These are phyloP conservation scores for Contarinia nasturtii DNA, from an alignment of 1,140 invertebrate genomes.

Conservation along the genomic window DNA sequence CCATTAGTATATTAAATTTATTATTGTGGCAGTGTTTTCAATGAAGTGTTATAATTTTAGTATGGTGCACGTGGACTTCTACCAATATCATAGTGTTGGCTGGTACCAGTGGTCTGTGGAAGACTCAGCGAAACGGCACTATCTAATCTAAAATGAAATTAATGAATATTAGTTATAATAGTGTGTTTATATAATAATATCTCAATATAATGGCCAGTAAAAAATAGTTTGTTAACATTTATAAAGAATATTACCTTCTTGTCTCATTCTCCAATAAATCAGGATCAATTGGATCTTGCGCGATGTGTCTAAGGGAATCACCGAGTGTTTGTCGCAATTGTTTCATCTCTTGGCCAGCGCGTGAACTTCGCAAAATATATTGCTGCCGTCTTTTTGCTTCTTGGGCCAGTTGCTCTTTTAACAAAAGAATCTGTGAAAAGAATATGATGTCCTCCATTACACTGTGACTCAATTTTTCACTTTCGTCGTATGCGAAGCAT, in stretches of 20 bases:
- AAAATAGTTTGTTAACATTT: not conserved
- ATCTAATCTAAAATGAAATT: conserved; percentile 12
- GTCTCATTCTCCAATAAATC: conserved; percentile 69
- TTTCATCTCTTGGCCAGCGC: conserved; percentile 68
- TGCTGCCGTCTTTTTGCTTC: conserved; percentile 71
- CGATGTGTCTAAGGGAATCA: conserved; percentile 62
- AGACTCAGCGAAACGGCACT: conserved; percentile 23
- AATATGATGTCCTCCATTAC: conserved; percentile 1
- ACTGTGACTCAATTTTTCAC: not conserved
- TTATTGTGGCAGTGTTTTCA: not conserved
- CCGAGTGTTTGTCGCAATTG: conserved; percentile 64
- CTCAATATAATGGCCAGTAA: not conserved
- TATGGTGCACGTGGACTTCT: conserved; percentile 5
- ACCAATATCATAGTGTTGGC: conserved; percentile 13
- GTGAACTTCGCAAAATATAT: conserved; percentile 60
- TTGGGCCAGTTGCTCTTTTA: conserved; percentile 65
- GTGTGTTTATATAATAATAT: too few relatives aligned
- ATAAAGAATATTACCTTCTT: conserved; percentile 26
- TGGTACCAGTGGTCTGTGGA: conserved; percentile 17
- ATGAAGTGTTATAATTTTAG: not conserved
- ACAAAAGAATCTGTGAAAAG: conserved; percentile 35
- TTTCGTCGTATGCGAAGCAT: not conserved
- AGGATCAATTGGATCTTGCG: conserved; percentile 55
- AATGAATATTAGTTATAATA: not conserved
- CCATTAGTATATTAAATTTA: not conserved